These are phyloP conservation scores for Trissonchulus sp. DNA, from an alignment of 2,888 invertebrate genomes.

Conservation along the genomic window DNA sequence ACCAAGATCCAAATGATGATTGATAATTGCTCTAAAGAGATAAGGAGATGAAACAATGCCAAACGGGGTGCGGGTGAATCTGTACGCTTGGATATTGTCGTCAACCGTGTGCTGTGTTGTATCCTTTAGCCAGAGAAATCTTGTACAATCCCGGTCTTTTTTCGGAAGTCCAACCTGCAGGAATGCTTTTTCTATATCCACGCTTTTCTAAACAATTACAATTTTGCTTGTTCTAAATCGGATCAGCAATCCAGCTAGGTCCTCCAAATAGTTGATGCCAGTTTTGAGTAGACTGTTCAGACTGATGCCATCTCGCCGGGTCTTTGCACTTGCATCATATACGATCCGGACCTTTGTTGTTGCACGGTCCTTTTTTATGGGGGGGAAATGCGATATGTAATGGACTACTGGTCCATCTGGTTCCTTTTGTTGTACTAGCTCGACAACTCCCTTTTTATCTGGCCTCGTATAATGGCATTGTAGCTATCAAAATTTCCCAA, in stretches of 20 bases:
- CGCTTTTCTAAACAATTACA: neutral
- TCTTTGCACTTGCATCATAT: too few relatives aligned
- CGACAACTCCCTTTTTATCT: neutral
- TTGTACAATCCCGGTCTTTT: too few relatives aligned
- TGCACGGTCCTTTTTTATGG: neutral
- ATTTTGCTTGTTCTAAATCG: neutral
- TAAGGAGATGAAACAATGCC: too few relatives aligned
- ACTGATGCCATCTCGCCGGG: too few relatives aligned
- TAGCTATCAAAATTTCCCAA: neutral
- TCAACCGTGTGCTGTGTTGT: too few relatives aligned
- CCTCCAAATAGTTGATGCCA: too few relatives aligned
- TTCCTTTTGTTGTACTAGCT: neutral
- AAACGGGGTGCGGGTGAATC: too few relatives aligned
- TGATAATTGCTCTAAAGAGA: too few relatives aligned
- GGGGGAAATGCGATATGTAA: constrained; percentile 9
- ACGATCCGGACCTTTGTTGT: constrained; percentile 6
- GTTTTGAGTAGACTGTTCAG: neutral
- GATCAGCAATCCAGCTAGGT: neutral
- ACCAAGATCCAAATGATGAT: too few relatives aligned
- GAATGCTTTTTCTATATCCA: constrained; percentile 41
- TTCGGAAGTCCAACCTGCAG: constrained; percentile 34
- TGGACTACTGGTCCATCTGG: neutral
- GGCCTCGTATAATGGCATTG: constrained; percentile 3
- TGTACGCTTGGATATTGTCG: too few relatives aligned
- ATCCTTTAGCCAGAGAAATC: constrained; percentile 34